phyloP scores from a whole-genome alignment of 2,888 invertebrate genomes.

The Apomyelois bistriatella region DNA sequence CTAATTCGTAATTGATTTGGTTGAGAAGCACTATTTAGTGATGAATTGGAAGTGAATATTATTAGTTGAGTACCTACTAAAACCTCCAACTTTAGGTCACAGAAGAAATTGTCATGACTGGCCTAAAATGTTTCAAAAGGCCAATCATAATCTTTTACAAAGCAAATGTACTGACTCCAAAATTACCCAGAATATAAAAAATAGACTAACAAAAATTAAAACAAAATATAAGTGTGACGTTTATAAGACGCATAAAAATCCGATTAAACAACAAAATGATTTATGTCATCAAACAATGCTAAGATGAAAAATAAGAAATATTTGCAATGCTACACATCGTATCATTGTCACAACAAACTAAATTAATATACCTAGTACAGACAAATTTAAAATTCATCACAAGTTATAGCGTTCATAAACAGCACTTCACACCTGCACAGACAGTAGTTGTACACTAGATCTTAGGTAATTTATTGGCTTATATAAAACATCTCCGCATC shows the following conservation, averaged over 20 bases:
- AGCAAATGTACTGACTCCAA: background rate
- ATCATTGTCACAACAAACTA: constrained; percentile 9
- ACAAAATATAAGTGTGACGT: background rate
- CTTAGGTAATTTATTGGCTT: constrained; percentile 77
- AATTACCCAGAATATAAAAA: background rate
- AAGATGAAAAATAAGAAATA: background rate
- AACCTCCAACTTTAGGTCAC: too few relatives aligned
- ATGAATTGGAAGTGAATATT: background rate
- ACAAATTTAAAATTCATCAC: constrained; percentile 37
- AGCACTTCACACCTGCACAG: constrained; percentile 51
- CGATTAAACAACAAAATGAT: background rate
- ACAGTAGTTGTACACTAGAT: constrained; percentile 63
- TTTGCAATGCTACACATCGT: background rate
- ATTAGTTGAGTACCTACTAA: too few relatives aligned
- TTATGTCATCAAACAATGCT: background rate
- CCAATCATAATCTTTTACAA: background rate
- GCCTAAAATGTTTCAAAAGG: background rate
- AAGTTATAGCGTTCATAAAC: constrained; percentile 47
- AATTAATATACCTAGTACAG: constrained; percentile 34
- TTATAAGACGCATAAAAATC: too few relatives aligned
- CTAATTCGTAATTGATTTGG: background rate
- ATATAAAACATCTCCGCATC: constrained; percentile 56
- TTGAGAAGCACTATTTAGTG: background rate
- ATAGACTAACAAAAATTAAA: background rate
- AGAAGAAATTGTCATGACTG: background rate